phyloP scores from a whole-genome alignment of 1,140 invertebrate genomes.

The Saccostrea glomerata region DNA sequence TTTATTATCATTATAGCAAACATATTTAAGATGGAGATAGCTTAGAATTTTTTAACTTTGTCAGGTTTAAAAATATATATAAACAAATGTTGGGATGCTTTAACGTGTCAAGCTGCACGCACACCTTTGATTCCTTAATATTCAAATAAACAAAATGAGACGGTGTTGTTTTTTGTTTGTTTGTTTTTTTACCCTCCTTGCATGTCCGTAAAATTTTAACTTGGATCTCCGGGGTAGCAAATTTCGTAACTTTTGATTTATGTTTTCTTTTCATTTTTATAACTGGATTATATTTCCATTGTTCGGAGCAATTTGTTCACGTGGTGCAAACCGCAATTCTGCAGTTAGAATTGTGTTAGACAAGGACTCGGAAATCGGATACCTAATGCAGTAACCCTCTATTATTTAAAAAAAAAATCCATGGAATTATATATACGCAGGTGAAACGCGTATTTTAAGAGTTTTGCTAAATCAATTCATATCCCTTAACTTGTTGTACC shows the following conservation, averaged over 20 bases:
- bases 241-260: slow-evolving; percentile 22
- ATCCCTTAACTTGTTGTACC: too few species aligned
- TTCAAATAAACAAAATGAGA: slow-evolving; percentile 20
- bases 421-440: too few species aligned
- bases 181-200: not conserved
- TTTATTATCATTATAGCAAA: too few species aligned
- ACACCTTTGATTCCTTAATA: not conserved
- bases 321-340: not conserved
- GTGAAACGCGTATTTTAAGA: too few species aligned
- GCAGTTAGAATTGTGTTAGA: not conserved
- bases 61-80: too few species aligned
- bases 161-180: too few species aligned
- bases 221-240: not conserved
- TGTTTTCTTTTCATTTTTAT: slow-evolving; percentile 29
- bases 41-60: too few species aligned
- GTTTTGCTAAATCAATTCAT: too few species aligned
- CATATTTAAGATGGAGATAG: too few species aligned
- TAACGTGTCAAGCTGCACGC: not conserved
- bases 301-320: not conserved
- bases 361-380: not conserved
- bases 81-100: not conserved
- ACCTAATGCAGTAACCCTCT: not conserved
- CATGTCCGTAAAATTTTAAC: not conserved
- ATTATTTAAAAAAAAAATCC: too few species aligned
- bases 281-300: slow-evolving; percentile 29